Evolutionary conservation across 2,888 invertebrate genomes (phyloP).

Genomic region (Geophilus truncorum): DNA sequence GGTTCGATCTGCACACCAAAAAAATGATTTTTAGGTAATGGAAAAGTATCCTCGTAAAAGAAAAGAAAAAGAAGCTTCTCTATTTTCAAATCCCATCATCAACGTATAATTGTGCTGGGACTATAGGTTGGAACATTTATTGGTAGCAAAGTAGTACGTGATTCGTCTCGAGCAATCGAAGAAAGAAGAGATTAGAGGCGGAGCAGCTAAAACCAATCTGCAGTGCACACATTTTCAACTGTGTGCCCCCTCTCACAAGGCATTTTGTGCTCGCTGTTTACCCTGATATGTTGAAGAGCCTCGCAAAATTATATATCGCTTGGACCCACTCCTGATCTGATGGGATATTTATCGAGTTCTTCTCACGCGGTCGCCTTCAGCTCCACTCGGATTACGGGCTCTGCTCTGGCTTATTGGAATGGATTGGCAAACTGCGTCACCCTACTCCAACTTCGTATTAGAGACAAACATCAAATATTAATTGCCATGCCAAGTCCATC

Average conservation of each 20-base stretch:
- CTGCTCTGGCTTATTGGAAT: conserved; percentile 16
- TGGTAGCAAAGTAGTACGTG: conserved; percentile 8
- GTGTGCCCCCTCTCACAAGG: not conserved
- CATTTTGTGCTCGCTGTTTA: not conserved
- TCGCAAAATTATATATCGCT: not conserved
- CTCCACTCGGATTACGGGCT: not conserved
- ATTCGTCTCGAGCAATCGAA: conserved; percentile 9
- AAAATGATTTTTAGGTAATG: too few relatives aligned
- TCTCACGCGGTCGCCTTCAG: conserved; percentile 12
- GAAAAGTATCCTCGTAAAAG: not conserved
- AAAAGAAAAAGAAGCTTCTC: not conserved
- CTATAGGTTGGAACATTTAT: not conserved
- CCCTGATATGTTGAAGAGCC: not conserved
- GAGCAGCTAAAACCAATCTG: conserved; percentile 6
- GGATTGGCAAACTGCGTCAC: not conserved
- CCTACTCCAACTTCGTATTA: not conserved
- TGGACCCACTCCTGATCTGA: not conserved
- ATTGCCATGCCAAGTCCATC: not conserved
- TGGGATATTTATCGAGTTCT: conserved; percentile 20
- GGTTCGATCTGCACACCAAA: too few relatives aligned
- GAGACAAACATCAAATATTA: conserved; percentile 8
- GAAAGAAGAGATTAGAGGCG: conserved; percentile 1
- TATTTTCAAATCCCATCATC: not conserved
- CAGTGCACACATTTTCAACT: conserved; percentile 3
- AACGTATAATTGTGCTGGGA: not conserved